phyloP scores from a whole-genome alignment of 1,140 invertebrate genomes.

The Ruditapes philippinarum region DNA sequence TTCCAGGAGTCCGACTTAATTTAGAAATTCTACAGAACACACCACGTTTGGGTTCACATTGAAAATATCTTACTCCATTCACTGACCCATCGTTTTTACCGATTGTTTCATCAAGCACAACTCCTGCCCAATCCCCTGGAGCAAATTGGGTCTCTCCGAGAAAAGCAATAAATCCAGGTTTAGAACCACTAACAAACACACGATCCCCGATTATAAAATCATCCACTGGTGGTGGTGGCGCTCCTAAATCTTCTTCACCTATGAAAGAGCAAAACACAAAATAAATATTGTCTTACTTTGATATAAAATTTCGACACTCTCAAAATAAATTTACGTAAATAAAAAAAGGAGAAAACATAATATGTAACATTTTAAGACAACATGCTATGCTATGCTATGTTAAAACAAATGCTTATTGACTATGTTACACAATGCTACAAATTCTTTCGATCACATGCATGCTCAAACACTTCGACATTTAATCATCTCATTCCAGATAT shows the following conservation, averaged over 20 bases:
- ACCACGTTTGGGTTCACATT: constrained; percentile 97
- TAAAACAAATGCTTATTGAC: neutral
- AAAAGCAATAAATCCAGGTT: constrained; percentile 97
- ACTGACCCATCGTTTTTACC: constrained; percentile 88
- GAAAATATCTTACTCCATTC: constrained; percentile 88
- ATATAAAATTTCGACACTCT: neutral
- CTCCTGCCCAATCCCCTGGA: constrained; percentile 86
- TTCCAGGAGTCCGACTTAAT: constrained; percentile 92
- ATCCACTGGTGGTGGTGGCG: constrained; percentile 79
- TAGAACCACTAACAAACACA: constrained; percentile 98
- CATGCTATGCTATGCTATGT: neutral
- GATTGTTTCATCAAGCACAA: constrained; percentile 85
- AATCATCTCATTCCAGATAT: too few relatives aligned
- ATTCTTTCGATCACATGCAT: neutral
- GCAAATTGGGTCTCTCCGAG: constrained; percentile 95
- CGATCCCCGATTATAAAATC: constrained; percentile 98
- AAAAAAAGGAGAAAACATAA: neutral
- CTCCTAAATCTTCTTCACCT: constrained; percentile 77
- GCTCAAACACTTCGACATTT: neutral
- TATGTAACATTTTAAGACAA: neutral
- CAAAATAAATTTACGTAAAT: neutral
- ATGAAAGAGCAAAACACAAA: neutral
- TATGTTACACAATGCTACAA: neutral
- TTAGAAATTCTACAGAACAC: constrained; percentile 97
- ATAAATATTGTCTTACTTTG: neutral